Evolutionary conservation across 2,888 invertebrate genomes (phyloP).

Genomic region (Volucella zonaria): DNA sequence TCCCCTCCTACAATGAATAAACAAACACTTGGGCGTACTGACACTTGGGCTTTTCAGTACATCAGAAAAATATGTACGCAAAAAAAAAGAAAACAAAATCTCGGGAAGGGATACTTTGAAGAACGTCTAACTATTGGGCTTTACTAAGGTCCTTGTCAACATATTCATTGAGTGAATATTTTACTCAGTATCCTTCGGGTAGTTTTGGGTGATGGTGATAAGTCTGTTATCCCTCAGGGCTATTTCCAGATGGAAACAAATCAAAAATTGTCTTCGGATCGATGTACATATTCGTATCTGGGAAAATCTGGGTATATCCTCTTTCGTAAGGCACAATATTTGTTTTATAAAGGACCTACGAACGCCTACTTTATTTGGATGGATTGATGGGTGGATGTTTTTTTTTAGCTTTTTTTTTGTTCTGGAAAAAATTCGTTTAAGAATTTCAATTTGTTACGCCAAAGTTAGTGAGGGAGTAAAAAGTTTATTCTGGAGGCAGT

Average conservation of each 20-base stretch:
- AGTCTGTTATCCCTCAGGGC: conserved; percentile 45
- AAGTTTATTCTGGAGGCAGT: neutral
- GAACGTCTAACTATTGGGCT: conserved; percentile 18
- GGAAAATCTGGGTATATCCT: neutral
- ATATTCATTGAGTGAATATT: conserved; percentile 48
- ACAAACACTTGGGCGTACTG: too few species aligned
- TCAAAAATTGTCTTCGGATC: conserved; percentile 41
- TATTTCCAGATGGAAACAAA: conserved; percentile 48
- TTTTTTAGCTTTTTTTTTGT: neutral
- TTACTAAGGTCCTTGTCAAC: conserved; percentile 37
- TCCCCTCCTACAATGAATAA: too few species aligned
- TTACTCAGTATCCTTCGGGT: conserved; percentile 16
- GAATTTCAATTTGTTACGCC: conserved; percentile 55
- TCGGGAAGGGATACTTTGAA: neutral
- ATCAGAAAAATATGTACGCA: too few species aligned
- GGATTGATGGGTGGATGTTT: conserved; percentile 44
- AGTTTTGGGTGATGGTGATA: conserved; percentile 25
- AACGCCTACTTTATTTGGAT: conserved; percentile 33
- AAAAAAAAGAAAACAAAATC: too few species aligned
- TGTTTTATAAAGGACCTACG: conserved; percentile 32
- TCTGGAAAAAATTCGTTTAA: conserved; percentile 13
- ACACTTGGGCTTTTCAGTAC: too few species aligned
- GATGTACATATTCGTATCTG: conserved; percentile 25
- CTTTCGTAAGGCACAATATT: conserved; percentile 26
- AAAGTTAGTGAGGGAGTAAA: conserved; percentile 13